A percentile compares a stretch with the other conserved stretches of the same genome.
These are phyloP conservation scores for Spialia ferax DNA, from an alignment of 2,888 invertebrate genomes.

Conservation along the genomic window DNA sequence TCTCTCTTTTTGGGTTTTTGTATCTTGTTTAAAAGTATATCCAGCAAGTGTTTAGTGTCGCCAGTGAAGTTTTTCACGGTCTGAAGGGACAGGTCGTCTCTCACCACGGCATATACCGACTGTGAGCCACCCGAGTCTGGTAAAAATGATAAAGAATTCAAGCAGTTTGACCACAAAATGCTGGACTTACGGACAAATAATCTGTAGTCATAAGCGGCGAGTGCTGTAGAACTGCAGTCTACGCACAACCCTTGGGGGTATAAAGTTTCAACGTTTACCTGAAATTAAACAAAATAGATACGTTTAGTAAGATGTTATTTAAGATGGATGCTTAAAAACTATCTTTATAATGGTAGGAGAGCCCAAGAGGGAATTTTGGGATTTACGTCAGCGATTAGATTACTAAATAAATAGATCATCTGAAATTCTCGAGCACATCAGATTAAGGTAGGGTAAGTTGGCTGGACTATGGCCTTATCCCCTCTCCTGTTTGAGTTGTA, in stretches of 20 bases:
- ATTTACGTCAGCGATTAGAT: too few species aligned
- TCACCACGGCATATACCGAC: conserved; percentile 66
- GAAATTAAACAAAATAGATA: conserved; percentile 50
- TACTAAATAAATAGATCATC: too few species aligned
- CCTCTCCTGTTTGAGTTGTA: too few species aligned
- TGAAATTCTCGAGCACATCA: too few species aligned
- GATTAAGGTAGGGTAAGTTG: too few species aligned
- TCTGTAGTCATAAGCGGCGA: conserved; percentile 70
- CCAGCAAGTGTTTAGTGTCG: conserved; percentile 58
- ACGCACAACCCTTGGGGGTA: conserved; percentile 68
- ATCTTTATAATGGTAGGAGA: too few species aligned
- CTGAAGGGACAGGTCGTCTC: conserved; percentile 59
- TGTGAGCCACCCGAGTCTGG: conserved; percentile 46
- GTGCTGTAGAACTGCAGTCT: conserved; percentile 62
- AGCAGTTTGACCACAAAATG: conserved; percentile 63
- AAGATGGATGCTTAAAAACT: background rate
- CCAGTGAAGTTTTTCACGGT: conserved; percentile 61
- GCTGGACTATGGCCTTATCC: too few species aligned
- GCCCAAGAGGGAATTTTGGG: too few species aligned
- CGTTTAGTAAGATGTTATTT: background rate
- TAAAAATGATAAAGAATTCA: conserved; percentile 52
- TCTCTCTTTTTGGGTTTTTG: conserved; percentile 47
- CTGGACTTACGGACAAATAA: conserved; percentile 62
- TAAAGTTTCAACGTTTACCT: conserved; percentile 65
- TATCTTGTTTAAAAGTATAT: conserved; percentile 57